Evolutionary conservation across 1,140 invertebrate species (phyloP).

Genomic region (Drosophila asahinai): DNA sequence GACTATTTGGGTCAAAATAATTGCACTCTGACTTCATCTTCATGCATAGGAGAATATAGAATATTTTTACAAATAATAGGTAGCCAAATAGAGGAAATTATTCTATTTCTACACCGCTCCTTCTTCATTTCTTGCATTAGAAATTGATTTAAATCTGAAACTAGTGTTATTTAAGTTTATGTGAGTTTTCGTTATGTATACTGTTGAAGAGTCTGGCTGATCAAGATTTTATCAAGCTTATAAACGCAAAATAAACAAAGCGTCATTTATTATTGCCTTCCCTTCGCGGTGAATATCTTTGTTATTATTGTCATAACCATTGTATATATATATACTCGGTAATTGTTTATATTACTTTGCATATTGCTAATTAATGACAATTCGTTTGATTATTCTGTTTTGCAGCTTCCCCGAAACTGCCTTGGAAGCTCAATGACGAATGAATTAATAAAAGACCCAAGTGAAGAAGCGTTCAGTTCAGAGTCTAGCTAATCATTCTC

Average conservation of each 20-base stretch:
- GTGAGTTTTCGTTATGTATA: neutral
- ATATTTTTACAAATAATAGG: no score
- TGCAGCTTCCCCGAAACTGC: conserved; percentile 22
- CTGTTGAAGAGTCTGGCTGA: neutral
- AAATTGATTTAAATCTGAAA: no score
- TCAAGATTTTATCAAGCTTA: neutral
- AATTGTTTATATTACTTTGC: conserved; percentile 52
- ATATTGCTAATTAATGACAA: conserved; percentile 54
- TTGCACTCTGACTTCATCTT: no score
- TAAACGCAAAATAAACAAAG: conserved; percentile 6
- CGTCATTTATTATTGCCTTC: conserved; percentile 4
- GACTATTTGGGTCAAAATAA: neutral
- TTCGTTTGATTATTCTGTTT: conserved; percentile 50
- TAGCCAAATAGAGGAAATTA: no score
- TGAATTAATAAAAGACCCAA: conserved; percentile 38
- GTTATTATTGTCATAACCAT: conserved; percentile 7
- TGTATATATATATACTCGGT: conserved; percentile 26
- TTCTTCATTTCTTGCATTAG: no score
- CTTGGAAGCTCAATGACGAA: conserved; percentile 49
- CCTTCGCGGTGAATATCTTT: neutral
- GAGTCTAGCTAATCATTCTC: conserved; percentile 24
- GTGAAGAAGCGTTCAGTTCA: conserved; percentile 42
- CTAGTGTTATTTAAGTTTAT: neutral
- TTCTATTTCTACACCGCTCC: no score
- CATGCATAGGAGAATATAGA: no score